These are phyloP conservation scores for Apostichopus leukothele DNA, from an alignment of 53 echinoderm and acorn worm species.

Conservation along the genomic window DNA sequence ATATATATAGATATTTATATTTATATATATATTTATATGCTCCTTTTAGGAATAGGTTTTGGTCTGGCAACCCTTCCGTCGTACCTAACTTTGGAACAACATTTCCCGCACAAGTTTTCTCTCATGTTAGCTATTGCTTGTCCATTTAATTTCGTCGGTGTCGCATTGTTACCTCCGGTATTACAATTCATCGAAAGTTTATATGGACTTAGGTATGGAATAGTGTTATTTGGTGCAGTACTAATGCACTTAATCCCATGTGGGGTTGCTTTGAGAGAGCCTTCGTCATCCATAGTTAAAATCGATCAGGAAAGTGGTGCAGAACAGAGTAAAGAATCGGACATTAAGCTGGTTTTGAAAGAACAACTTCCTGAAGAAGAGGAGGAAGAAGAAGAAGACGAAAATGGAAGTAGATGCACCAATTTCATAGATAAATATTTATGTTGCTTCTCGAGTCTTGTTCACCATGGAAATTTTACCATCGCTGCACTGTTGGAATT, in stretches of 20 bases:
- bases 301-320: no score
- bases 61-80: conserved; percentile 16
- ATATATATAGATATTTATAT: no score
- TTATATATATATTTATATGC: no score
- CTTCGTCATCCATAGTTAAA: not conserved
- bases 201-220: not conserved
- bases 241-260: conserved; percentile 6
- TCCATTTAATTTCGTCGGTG: not conserved
- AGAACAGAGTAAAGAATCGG: no score
- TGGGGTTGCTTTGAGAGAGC: not conserved
- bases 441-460: not conserved
- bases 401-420: not conserved
- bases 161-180: not conserved
- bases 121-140: not conserved
- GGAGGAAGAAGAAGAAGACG: not conserved
- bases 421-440: not conserved
- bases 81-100: not conserved
- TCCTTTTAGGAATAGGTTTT: not conserved
- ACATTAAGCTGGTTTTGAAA: no score
- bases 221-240: not conserved
- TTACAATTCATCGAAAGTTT: not conserved
- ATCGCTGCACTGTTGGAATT: not conserved
- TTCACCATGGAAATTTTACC: not conserved
- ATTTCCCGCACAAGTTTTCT: not conserved
- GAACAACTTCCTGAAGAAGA: not conserved